Evolutionary conservation across 2,888 invertebrate species (phyloP), one percentile per base, ranked within the genome.

Genomic region (Acanthoscelides obtectus): DNA sequence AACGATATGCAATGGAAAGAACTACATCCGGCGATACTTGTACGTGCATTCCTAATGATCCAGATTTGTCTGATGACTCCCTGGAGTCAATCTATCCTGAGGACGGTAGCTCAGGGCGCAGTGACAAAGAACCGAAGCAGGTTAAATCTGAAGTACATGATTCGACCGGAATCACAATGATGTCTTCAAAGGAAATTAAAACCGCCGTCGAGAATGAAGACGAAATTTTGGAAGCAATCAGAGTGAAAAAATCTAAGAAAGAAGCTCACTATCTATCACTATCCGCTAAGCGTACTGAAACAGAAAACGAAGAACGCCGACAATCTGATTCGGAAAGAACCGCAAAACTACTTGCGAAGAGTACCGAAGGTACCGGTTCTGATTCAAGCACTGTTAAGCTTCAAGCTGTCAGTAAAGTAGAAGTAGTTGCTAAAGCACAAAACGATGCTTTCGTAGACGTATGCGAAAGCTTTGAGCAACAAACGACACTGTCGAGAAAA

Each of bases 381-480:
- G 45, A 45, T 12, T 45, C 45, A 45, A 17, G 45, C 45, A 45
- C 45, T 1, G 12, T 17, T 45, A 12, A 45, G 45, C 45, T 45
- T 4, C 45, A 45, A 12, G 17, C 45, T 45, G 45, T 17, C 12
- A 45, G 45, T 45, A 45, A 45, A 45, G 45, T 45, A 45, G 45
- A 45, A 45, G 45, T 12, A 45, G 12, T 45, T 45, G 17, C 45
- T 45, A 45, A 4, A 45, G 1, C 45, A 17, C 45, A 45, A 45
- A 17, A 45, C 17, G 5, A 45, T 12, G 45, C 45, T 45, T 45
- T 12, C 45, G 6, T 64, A 67, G 22, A 27, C 12, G 22, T n/a
- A n/a, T 20, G 68, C 45, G 66, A 69, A 20, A 64, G 64, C n/a
- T 21, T 27, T 25, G 67, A 70, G 12, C 68, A 74, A 64, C 20